Evolutionary conservation across 2,113 vertebrate genomes (phyloP), one percentile per base, ranked within the genome.

Genomic region (Pelobates fuscus): DNA sequence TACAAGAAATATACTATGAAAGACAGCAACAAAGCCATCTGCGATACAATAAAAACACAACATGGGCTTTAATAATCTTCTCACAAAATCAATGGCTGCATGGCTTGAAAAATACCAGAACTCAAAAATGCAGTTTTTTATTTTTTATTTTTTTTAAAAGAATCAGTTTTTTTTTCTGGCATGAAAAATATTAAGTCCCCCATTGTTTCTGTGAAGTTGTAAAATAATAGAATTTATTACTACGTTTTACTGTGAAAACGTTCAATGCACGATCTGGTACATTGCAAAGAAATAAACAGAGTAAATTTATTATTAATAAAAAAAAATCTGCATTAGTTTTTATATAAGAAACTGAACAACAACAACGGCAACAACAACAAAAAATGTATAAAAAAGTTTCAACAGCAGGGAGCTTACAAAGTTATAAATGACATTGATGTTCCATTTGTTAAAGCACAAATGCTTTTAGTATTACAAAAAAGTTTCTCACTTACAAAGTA

Each of bases 101-200:
- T 94, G 93, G 91, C 89, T 93, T 94, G 89, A 86, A 91, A n/a
- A 91, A 90, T 88, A 92, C 92, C 90, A 88, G 90, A 90, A 91
- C 91, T 85, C 73, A 92, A 90, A 93, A 88, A 91, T 87, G 12
- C 21, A 29, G 15, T 67, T 25, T n/a, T n/a, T n/a, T n/a, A n/a
- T n/a, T n/a, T n/a, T n/a, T n/a, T n/a, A n/a, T n/a, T n/a, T n/a
- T n/a, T n/a, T 72, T 29, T 21, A 5, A 17, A 17, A 30, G 29
- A 21, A 59, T 21, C 21, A 58, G 70, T 17, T 27, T 7, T 25
- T 54, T 49, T 29, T 26, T 23, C 29, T 20, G 17, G n/a, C 10
- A 63, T 23, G 26, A 5, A 68, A 68, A 55, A 25, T 66, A 46
- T 26, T 66, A 5, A 44, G 41, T 70, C 29, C 54, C 21, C 15